Evolutionary conservation across 2,797 vertebrate species (phyloP), one percentile per base, ranked within the genome.

Genomic region (Xenops minutus): DNA sequence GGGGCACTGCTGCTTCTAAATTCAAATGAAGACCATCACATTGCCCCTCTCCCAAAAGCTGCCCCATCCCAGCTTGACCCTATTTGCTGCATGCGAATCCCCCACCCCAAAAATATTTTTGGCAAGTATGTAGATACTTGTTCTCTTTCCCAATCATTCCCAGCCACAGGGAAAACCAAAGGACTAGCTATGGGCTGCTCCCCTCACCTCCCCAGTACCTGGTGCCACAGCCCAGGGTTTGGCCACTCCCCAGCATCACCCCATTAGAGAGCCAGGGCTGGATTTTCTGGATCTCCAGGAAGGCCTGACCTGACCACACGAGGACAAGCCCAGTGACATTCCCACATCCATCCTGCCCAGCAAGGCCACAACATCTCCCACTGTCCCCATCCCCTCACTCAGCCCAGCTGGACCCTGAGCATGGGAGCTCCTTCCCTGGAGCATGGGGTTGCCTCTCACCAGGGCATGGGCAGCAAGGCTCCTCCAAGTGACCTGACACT

Each of bases 281-380:
- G 95, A 95, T 83, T 91, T 96, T 96, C 95, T 83, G 81, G 95
- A 67, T 96, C 48, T 87, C 59, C 74, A 17, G 68, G 74, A 92
- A 92, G 43, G 59, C 48, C 74, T 88, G 76, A 15, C 67, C 63
- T 76, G 32, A 71, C 82, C 91, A 85, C 49, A 9, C 55, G 75
- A 71, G 87, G 93, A 92, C 64, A 0, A 94, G 93, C 52, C 64
- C 1, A 2, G 61, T 64, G 72, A 62, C 95, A 95, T 95, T 96
- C 68, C 68, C 56, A 0, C 0, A 0, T 74, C 41, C 61, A 56
- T 91, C 44, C 46, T 39, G 36, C 23, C 43, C 7, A 1, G 20
- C 46, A 39, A 67, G 48, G 27, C 58, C 37, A 46, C 0, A 0
- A 16, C 11, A 22, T 27, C 5, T 75, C 26, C 37, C 41, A 0